A percentile compares a stretch with the other conserved stretches of the same genome.
Evolutionary conservation across 2,797 vertebrate species (phyloP).

Genomic region (Intellagama lesueurii): DNA sequence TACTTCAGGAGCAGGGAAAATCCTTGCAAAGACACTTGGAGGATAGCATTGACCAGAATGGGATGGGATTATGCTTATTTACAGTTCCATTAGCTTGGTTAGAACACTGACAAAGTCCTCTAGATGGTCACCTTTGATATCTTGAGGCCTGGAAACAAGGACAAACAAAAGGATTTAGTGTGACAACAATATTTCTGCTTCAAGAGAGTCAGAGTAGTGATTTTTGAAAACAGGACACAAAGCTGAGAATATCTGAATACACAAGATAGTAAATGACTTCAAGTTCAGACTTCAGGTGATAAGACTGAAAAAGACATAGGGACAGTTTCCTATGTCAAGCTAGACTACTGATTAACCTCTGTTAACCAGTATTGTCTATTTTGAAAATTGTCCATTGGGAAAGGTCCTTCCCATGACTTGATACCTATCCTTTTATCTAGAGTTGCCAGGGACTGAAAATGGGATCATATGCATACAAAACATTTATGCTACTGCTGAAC

Average conservation of each 20-base stretch:
- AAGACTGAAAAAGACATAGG: background rate
- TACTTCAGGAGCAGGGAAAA: background rate
- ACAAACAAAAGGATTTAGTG: background rate
- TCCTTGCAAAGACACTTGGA: background rate
- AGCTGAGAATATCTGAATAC: background rate
- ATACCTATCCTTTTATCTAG: background rate
- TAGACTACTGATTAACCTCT: background rate
- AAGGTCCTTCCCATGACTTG: background rate
- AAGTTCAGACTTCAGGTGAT: background rate
- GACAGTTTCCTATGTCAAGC: background rate
- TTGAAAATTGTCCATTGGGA: background rate
- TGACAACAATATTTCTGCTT: background rate
- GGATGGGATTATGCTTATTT: slow-evolving; percentile 34
- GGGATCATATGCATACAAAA: background rate
- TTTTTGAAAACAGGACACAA: background rate
- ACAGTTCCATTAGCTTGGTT: slow-evolving; percentile 56
- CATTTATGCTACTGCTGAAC: background rate
- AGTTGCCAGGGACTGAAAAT: background rate
- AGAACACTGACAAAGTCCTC: slow-evolving; percentile 51
- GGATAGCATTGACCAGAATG: slow-evolving; percentile 38
- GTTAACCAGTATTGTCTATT: background rate
- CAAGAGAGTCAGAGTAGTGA: background rate
- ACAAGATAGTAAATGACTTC: background rate
- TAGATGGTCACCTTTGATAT: slow-evolving; percentile 23
- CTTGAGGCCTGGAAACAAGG: slow-evolving; percentile 52